phyloP scores from a whole-genome alignment of 2,888 invertebrate genomes.

The Ophion slaviceki region DNA sequence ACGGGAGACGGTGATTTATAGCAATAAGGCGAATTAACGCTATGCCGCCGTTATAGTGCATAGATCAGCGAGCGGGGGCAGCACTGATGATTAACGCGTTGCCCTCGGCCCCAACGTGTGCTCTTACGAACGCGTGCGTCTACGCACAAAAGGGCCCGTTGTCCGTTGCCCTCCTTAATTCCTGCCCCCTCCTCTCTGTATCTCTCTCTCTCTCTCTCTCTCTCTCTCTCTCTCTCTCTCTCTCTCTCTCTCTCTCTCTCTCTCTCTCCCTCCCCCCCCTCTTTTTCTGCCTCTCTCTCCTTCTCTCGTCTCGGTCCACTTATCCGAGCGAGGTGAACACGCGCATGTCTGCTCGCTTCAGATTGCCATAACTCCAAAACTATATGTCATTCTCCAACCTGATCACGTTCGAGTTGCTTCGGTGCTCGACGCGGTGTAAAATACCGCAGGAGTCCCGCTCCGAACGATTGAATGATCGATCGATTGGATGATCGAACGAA shows the following conservation, averaged over 20 bases:
- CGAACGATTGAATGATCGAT: slow-evolving; percentile 36
- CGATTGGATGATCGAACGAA: slow-evolving; percentile 44
- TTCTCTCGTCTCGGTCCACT: slow-evolving; percentile 77
- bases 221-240: not conserved
- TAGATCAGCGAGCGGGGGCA: slow-evolving; percentile 31
- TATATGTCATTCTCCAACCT: slow-evolving; percentile 15
- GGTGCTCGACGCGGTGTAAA: slow-evolving; percentile 2
- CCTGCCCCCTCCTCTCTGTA: slow-evolving; percentile 5
- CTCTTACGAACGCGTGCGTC: slow-evolving; percentile 46
- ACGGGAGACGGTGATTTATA: slow-evolving; percentile 50
- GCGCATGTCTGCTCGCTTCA: slow-evolving; percentile 41
- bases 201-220: too few relatives aligned
- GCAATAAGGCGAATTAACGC: slow-evolving; percentile 57
- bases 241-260: not conserved
- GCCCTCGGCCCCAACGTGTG: slow-evolving; percentile 50
- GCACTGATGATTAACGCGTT: slow-evolving; percentile 48
- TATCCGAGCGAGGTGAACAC: slow-evolving; percentile 70
- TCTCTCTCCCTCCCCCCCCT: slow-evolving; percentile 30
- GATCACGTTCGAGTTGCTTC: slow-evolving; percentile 29
- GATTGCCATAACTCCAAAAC: slow-evolving; percentile 25
- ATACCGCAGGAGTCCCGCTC: not conserved
- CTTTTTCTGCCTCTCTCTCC: not conserved
- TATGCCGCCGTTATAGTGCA: slow-evolving; percentile 33
- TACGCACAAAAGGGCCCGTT: slow-evolving; percentile 49
- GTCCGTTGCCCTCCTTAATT: slow-evolving; percentile 26